Conservation (phyloP, 2,797 vertebrate genomes). For the Telmatherina bonti region DNA sequence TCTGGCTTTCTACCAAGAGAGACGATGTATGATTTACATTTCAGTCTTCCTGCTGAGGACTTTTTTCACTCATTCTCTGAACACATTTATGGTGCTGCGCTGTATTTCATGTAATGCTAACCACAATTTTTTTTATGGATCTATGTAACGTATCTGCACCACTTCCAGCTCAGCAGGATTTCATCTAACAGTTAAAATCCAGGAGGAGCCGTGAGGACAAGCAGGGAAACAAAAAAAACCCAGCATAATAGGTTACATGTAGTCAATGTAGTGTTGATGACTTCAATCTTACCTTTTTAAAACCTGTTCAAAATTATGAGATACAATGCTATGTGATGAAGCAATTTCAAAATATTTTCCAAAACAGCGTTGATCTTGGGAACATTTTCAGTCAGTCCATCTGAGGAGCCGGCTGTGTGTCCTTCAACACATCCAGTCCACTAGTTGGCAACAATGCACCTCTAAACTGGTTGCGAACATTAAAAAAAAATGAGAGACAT, state of each 20-base stretch:
- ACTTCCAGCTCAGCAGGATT: background rate
- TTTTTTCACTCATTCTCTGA: slow-evolving; percentile 8
- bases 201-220: background rate
- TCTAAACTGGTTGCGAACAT: background rate
- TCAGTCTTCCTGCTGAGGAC: slow-evolving; percentile 15
- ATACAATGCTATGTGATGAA: background rate
- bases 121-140: background rate
- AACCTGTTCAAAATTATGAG: background rate
- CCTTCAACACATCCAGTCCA: background rate
- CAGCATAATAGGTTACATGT: background rate
- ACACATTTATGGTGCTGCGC: background rate
- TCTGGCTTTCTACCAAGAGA: slow-evolving; percentile 39
- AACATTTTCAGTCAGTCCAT: background rate
- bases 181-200: slow-evolving; percentile 10
- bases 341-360: background rate
- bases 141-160: background rate
- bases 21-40: slow-evolving; percentile 31
- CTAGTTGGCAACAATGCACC: background rate
- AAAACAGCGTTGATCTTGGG: background rate
- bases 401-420: background rate
- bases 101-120: slow-evolving; percentile 5
- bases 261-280: background rate
- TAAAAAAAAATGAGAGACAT: background rate
- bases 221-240: background rate
- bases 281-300: background rate